Percentiles rank a stretch among this genome's conserved stretches.
Evolutionary conservation across 92 coral and sea anemone species (phyloP).

Genomic region (Epizoanthus illoricatus): DNA sequence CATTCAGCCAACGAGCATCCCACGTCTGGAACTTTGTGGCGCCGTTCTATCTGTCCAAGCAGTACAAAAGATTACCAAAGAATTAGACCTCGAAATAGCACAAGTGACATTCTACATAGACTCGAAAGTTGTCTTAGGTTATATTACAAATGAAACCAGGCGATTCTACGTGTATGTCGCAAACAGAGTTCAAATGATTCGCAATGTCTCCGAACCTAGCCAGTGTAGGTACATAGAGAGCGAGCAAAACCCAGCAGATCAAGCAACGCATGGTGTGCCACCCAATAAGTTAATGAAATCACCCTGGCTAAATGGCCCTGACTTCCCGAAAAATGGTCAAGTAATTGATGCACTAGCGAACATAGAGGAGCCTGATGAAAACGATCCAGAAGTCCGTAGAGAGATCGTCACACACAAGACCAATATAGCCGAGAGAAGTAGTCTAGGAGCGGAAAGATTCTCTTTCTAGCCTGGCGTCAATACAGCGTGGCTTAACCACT

Average conservation of each 20-base stretch:
- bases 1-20: slow-evolving; percentile 36
- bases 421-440: too few relatives aligned
- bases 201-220: slow-evolving; percentile 43
- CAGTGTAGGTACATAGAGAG: slow-evolving; percentile 50
- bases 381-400: slow-evolving; percentile 55
- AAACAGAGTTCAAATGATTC: slow-evolving; percentile 49
- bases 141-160: slow-evolving; percentile 41
- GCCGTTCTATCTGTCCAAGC: slow-evolving; percentile 52
- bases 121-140: slow-evolving; percentile 53
- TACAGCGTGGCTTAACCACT: too few relatives aligned
- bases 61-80: slow-evolving; percentile 32
- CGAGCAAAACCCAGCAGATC: slow-evolving; percentile 46
- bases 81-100: slow-evolving; percentile 42
- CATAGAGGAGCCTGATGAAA: slow-evolving; percentile 9
- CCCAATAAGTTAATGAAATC: slow-evolving; percentile 20
- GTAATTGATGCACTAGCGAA: not conserved
- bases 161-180: slow-evolving; percentile 50
- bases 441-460: too few relatives aligned
- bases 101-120: slow-evolving; percentile 33
- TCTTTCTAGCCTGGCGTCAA: too few relatives aligned
- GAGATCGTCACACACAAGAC: slow-evolving; percentile 22
- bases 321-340: slow-evolving; percentile 27
- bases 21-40: slow-evolving; percentile 46
- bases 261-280: slow-evolving; percentile 47
- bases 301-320: slow-evolving; percentile 47